Evolutionary conservation across 2,888 invertebrate species (phyloP), one percentile per base, ranked within the genome.

Genomic region (Dicyrtomina minuta): DNA sequence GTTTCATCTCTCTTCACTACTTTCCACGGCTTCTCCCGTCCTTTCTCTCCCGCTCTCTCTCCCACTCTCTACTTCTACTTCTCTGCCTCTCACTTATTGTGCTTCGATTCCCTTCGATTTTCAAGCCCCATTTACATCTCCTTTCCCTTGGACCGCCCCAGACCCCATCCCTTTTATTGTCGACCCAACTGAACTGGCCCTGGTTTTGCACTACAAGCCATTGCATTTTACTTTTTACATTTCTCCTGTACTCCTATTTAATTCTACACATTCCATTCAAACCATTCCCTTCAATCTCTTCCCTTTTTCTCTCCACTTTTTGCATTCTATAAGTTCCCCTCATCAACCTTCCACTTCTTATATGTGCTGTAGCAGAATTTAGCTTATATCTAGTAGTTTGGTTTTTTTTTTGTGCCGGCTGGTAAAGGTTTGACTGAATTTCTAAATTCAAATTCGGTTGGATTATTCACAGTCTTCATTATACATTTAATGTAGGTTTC

Each of bases 1-100:
- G 66, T 70, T 70, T 70, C 70, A 70, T 70, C 66, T 70, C 65
- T 66, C 62, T 55, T 58, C 58, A 58, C 58, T 58, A 58, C 58
- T 58, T 27, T 58, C 27, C n/a, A n/a, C n/a, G n/a, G 15, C 58
- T 58, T 17, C 20, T 26, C 58, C 33, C 39, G n/a, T n/a, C 33
- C 51, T 51, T 20, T 33, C 60, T 43, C 20, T 60, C 43, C 41
- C 43, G 10, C 17, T 43, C 59, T 33, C 13, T 41, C 60, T 60
- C 59, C 39, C 39, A 33, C 39, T 59, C 39, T 59, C 2, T 26
- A 41, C 55, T 22, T 27, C 62, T 62, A 17, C 58, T 58, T 56
- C 66, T 64, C 58, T 55, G 26, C 41, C 65, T 58, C 66, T 70
- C 58, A 62, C 61, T 66, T 58, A 66, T 66, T 59, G 59, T 66